A percentile compares a stretch with the other conserved stretches of the same genome.
phyloP scores from a whole-genome alignment of 2,113 vertebrate species.

The Miniopterus natalensis region DNA sequence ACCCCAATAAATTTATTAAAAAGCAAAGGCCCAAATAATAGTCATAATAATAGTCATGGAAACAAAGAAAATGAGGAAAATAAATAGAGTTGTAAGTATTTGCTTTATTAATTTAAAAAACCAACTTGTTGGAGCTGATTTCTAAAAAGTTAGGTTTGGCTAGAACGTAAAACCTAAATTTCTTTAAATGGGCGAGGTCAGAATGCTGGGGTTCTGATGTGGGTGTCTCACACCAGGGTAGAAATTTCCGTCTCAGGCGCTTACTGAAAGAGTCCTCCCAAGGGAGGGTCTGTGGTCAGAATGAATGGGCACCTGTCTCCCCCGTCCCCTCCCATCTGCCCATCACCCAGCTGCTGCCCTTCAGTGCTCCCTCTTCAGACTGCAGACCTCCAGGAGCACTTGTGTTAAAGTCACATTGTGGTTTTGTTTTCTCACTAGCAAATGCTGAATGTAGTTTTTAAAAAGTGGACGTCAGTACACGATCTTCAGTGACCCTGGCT shows the following conservation, averaged over 20 bases:
- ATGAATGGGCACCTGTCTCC: rapidly evolving
- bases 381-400: not conserved
- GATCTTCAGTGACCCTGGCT: not conserved
- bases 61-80: not conserved
- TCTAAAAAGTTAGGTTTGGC: not conserved
- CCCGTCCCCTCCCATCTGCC: not conserved
- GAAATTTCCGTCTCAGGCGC: not conserved
- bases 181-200: not conserved
- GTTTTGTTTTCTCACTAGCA: conserved; percentile 13
- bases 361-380: not conserved
- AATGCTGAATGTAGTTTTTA: not conserved
- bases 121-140: not conserved
- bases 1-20: not conserved
- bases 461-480: not conserved
- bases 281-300: not conserved
- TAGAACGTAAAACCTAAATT: not conserved
- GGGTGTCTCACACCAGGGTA: not conserved
- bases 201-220: not conserved
- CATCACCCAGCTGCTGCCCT: not conserved
- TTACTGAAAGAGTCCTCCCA: not conserved
- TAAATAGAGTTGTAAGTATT: not conserved
- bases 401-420: not conserved
- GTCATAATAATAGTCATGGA: not conserved
- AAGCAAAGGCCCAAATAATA: not conserved
- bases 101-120: not conserved